Evolutionary conservation across 2,113 vertebrate genomes (phyloP).

Genomic region (Oreochromis tanganicae): DNA sequence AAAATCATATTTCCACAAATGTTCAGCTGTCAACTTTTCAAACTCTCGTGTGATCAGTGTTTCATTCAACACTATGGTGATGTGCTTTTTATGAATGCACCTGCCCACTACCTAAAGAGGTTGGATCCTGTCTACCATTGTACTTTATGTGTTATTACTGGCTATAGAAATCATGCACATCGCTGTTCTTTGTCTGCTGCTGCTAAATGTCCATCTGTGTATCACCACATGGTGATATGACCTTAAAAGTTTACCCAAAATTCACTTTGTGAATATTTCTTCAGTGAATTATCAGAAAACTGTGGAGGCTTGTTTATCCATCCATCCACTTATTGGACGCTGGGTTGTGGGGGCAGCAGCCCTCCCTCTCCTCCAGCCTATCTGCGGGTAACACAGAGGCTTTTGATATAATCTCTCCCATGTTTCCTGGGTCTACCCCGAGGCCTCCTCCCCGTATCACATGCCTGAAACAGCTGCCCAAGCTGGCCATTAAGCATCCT

Average conservation of each 20-base stretch:
- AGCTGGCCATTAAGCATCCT: too few species aligned
- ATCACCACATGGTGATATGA: background rate
- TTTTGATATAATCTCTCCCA: too few species aligned
- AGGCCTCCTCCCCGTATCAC: too few species aligned
- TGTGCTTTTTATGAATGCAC: background rate
- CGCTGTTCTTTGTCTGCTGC: background rate
- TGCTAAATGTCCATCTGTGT: background rate
- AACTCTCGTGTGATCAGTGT: rapidly evolving
- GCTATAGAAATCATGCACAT: background rate
- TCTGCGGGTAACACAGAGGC: too few species aligned
- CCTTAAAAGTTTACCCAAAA: background rate
- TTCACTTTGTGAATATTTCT: background rate
- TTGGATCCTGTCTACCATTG: background rate
- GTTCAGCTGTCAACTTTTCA: background rate
- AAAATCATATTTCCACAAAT: background rate
- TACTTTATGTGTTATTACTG: background rate
- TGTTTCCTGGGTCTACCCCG: too few species aligned
- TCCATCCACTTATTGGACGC: too few species aligned
- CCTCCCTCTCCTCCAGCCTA: too few species aligned
- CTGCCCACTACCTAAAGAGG: background rate
- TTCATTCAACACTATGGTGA: background rate
- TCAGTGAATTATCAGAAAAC: background rate
- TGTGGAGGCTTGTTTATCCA: too few species aligned
- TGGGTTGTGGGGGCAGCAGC: too few species aligned
- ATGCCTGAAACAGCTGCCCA: too few species aligned